Conservation (phyloP, 2,888 invertebrate species). For the Mamestra brassicae region DNA sequence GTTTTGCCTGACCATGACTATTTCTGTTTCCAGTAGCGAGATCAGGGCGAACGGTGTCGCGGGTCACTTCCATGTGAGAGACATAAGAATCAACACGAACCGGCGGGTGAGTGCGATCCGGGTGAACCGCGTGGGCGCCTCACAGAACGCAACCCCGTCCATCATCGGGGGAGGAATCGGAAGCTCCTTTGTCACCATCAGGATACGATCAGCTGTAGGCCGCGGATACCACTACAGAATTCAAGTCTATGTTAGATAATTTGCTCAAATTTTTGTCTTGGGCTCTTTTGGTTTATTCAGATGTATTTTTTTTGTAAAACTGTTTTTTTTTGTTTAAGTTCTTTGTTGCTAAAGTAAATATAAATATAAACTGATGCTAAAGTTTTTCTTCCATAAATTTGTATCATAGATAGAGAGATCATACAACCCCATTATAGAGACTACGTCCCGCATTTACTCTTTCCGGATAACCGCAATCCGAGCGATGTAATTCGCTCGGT, state of each 20-base stretch:
- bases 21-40: conserved; percentile 14
- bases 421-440: too few relatives aligned
- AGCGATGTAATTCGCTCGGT: too few relatives aligned
- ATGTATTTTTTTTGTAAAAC: too few relatives aligned
- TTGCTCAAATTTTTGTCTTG: background rate
- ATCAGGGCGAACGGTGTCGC: background rate
- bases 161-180: conserved; percentile 13
- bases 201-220: conserved; percentile 19
- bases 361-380: too few relatives aligned
- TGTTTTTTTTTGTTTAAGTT: too few relatives aligned
- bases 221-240: conserved; percentile 22
- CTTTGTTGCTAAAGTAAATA: too few relatives aligned
- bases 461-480: too few relatives aligned
- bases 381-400: too few relatives aligned
- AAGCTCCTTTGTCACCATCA: conserved; percentile 8
- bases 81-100: background rate
- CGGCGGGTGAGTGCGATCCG: conserved; percentile 28
- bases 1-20: background rate
- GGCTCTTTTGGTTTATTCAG: background rate
- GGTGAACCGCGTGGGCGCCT: conserved; percentile 11
- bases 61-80: background rate
- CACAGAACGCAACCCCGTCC: conserved; percentile 23
- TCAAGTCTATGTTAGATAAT: conserved; percentile 2
- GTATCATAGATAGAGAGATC: too few relatives aligned
- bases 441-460: too few relatives aligned